A percentile compares a stretch with the other conserved stretches of the same genome.
Evolutionary conservation across 2,888 invertebrate species (phyloP).

Genomic region (Malacosoma neustria): DNA sequence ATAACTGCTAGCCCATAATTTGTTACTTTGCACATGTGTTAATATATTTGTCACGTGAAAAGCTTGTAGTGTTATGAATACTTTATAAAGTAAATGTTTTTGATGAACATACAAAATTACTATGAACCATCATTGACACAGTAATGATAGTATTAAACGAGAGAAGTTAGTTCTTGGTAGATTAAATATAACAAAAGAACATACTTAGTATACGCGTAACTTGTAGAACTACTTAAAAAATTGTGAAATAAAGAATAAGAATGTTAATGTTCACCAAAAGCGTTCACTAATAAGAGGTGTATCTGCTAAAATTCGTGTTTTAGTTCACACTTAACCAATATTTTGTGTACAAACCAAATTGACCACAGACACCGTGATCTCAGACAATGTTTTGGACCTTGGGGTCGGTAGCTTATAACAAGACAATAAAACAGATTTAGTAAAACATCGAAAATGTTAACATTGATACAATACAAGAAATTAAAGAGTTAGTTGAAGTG

Average conservation of each 20-base stretch:
- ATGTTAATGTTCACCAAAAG: conserved; percentile 5
- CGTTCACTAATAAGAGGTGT: conserved; percentile 35
- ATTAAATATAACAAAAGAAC: no score
- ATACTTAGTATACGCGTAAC: no score
- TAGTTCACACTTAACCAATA: conserved; percentile 16
- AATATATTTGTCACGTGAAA: conserved; percentile 10
- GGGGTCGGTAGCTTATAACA: conserved; percentile 61
- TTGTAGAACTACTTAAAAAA: no score
- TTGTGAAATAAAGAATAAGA: no score
- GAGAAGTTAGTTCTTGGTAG: no score
- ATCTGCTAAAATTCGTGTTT: conserved; percentile 36
- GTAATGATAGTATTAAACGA: no score
- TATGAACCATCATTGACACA: no score
- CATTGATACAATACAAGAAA: neutral
- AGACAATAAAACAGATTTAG: conserved; percentile 54
- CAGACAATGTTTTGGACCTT: conserved; percentile 68
- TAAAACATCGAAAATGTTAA: conserved; percentile 18
- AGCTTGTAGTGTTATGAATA: conserved; percentile 15
- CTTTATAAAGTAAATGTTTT: no score
- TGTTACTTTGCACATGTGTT: conserved; percentile 3
- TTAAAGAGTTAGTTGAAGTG: conserved; percentile 18
- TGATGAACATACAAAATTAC: no score
- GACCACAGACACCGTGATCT: conserved; percentile 71
- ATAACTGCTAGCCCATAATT: conserved; percentile 14
- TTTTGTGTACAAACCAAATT: conserved; percentile 67